A percentile compares a stretch with the other conserved stretches of the same genome.
Evolutionary conservation across 2,888 invertebrate genomes (phyloP).

Genomic region (Epsilonema sp.): DNA sequence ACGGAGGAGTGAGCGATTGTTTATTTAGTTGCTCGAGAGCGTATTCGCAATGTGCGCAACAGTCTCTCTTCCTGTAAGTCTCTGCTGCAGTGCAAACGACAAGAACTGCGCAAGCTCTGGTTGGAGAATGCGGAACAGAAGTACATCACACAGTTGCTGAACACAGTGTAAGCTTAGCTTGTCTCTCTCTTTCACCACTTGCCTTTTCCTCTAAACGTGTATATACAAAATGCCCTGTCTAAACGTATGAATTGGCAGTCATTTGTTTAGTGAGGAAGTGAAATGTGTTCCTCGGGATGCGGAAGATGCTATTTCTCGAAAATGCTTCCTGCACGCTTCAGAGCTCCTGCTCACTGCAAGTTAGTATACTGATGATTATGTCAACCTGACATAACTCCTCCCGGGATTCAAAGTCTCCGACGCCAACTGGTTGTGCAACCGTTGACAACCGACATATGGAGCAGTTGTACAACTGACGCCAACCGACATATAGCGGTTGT

Average conservation of each 20-base stretch:
- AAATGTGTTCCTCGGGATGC: conserved; percentile 51
- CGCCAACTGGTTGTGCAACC: too few relatives aligned
- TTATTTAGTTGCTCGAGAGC: conserved; percentile 44
- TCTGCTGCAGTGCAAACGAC: conserved; percentile 64
- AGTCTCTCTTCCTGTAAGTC: conserved; percentile 61
- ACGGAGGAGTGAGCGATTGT: too few relatives aligned
- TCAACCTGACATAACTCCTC: too few relatives aligned
- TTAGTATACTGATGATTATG: not conserved
- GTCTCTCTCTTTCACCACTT: too few relatives aligned
- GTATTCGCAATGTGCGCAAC: conserved; percentile 55
- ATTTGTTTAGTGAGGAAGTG: conserved; percentile 50
- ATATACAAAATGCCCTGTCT: too few relatives aligned
- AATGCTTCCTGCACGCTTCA: conserved; percentile 51
- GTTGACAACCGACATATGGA: too few relatives aligned
- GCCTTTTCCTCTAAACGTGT: too few relatives aligned
- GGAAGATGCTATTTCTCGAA: conserved; percentile 44
- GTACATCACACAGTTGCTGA: conserved; percentile 62
- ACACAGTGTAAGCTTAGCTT: conserved; percentile 76
- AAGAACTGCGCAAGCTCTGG: conserved; percentile 81
- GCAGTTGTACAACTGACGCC: too few relatives aligned
- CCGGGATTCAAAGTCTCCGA: too few relatives aligned
- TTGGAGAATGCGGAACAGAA: conserved; percentile 87
- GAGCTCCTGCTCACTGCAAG: conserved; percentile 41
- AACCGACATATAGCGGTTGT: too few relatives aligned
- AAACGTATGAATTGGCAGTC: too few relatives aligned